phyloP scores from a whole-genome alignment of 2,888 invertebrate genomes.

The Pilophorus perplexus region DNA sequence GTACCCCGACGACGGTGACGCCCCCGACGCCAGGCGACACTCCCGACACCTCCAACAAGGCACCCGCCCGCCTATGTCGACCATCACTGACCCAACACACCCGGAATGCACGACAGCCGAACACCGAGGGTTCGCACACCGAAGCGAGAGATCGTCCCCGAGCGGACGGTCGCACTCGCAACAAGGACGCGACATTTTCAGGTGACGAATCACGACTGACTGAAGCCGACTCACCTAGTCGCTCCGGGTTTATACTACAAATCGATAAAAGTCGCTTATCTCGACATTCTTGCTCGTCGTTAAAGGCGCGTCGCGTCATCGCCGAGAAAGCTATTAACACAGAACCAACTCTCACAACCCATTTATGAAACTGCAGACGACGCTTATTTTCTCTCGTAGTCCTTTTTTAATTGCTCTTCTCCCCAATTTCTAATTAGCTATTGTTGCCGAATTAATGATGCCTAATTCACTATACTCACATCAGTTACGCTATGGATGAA shows the following conservation, averaged over 20 bases:
- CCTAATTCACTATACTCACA: too few species aligned
- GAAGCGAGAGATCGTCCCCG: conserved; percentile 13
- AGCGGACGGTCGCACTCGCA: conserved; percentile 4
- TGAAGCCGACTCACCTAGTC: neutral
- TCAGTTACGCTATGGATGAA: too few species aligned
- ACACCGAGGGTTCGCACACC: conserved; percentile 34
- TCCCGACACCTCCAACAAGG: conserved; percentile 21
- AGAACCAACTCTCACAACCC: neutral
- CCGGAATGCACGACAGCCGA: conserved; percentile 14
- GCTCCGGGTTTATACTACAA: neutral
- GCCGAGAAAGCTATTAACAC: conserved; percentile 5
- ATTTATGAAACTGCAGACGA: too few species aligned
- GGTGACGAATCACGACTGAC: too few species aligned
- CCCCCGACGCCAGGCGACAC: neutral
- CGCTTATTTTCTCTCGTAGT: too few species aligned
- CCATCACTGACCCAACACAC: conserved; percentile 9
- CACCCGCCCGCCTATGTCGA: conserved; percentile 26
- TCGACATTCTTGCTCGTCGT: conserved; percentile 29
- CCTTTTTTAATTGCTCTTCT: too few species aligned
- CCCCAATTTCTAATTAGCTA: too few species aligned
- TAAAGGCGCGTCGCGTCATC: conserved; percentile 7
- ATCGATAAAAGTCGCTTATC: conserved; percentile 38
- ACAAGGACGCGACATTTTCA: conserved; percentile 26
- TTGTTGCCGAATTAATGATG: too few species aligned
- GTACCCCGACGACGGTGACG: neutral